These are phyloP conservation scores for Tetramorium alpestre DNA, from an alignment of 1,140 invertebrate genomes.

Conservation along the genomic window DNA sequence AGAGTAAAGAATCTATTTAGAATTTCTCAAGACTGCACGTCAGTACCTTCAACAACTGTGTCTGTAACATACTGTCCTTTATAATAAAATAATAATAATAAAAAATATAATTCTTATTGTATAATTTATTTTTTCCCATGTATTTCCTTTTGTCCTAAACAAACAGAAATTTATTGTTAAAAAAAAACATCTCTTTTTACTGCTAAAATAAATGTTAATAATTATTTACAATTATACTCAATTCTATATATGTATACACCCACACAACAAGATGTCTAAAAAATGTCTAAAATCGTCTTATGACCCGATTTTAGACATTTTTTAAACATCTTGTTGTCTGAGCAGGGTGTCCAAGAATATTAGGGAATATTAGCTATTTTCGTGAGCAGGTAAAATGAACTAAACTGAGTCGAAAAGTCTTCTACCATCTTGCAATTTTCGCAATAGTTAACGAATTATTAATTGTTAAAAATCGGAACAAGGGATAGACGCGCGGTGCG, in stretches of 20 bases:
- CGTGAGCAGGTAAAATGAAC: too few relatives aligned
- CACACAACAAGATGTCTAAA: too few relatives aligned
- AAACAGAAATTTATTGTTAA: neutral
- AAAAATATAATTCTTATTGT: neutral
- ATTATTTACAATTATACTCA: neutral
- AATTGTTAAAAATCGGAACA: too few relatives aligned
- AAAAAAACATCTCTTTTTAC: neutral
- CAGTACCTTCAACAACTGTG: conserved; percentile 24
- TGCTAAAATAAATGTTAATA: neutral
- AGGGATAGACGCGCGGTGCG: too few relatives aligned
- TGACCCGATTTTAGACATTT: too few relatives aligned
- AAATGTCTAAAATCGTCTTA: too few relatives aligned
- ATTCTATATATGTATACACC: neutral
- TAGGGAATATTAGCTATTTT: too few relatives aligned
- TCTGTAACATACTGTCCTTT: conserved; percentile 45
- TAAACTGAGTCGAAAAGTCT: too few relatives aligned
- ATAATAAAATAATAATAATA: conserved; percentile 50
- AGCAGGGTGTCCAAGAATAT: too few relatives aligned
- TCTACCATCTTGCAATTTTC: too few relatives aligned
- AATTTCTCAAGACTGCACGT: conserved; percentile 42
- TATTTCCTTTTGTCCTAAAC: neutral
- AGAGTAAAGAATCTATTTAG: conserved; percentile 27
- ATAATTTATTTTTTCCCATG: neutral
- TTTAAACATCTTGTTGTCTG: too few relatives aligned
- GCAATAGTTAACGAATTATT: too few relatives aligned